These are phyloP conservation scores for Anthophora plumipes DNA, from an alignment of 2,888 invertebrate genomes.

Conservation along the genomic window DNA sequence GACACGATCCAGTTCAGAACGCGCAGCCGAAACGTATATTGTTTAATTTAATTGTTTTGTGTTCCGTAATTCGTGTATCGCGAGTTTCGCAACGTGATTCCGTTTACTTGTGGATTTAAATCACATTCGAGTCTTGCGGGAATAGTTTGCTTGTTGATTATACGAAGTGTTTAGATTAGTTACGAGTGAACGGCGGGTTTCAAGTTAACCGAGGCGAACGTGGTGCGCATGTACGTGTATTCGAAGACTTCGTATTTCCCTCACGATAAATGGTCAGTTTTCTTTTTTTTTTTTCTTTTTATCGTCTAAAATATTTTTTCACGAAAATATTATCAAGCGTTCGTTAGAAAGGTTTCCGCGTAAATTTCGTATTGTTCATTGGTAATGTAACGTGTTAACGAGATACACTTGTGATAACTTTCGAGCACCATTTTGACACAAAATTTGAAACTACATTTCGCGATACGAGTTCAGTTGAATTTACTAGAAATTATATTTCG, in stretches of 20 bases:
- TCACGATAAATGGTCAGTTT: constrained; percentile 12
- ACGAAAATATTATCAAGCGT: background rate
- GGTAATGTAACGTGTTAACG: background rate
- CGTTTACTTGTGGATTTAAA: constrained; percentile 9
- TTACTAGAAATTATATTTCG: no score
- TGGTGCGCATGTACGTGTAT: background rate
- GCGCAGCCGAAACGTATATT: background rate
- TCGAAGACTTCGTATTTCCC: background rate
- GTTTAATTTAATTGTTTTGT: constrained; percentile 46
- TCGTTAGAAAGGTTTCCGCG: background rate
- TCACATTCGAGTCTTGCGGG: constrained; percentile 10
- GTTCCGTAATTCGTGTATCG: constrained; percentile 32
- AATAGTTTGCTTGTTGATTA: constrained; percentile 37
- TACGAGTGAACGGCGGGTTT: constrained; percentile 24
- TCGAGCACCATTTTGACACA: background rate
- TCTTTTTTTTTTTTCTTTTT: background rate
- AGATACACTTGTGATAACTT: no score
- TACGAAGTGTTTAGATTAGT: constrained; percentile 36
- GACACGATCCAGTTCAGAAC: constrained; percentile 1
- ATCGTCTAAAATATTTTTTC: background rate
- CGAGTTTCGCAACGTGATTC: constrained; percentile 31
- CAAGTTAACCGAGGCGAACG: background rate
- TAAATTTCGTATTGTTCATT: background rate
- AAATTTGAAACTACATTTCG: constrained; percentile 2
- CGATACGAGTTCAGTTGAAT: background rate